A percentile compares a stretch with the other conserved stretches of the same genome.
Conservation (phyloP, 2,113 vertebrate species). For the Mohoua ochrocephala region DNA sequence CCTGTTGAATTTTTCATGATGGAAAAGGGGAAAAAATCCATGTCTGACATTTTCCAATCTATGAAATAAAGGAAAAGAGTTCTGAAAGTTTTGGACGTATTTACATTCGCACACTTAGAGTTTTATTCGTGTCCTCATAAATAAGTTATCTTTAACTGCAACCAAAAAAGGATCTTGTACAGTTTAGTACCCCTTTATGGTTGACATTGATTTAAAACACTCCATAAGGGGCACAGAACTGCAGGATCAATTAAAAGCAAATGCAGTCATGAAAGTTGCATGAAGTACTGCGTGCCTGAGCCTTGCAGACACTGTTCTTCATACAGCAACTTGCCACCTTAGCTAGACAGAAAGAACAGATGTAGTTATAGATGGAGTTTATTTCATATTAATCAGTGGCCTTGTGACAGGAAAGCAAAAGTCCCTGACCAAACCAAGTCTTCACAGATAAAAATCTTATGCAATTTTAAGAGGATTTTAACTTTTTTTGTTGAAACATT, state of each 20-base stretch:
- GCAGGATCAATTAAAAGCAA: constrained; percentile 35
- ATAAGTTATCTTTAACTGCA: constrained; percentile 36
- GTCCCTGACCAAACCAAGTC: neutral
- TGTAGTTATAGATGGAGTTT: neutral
- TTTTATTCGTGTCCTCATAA: neutral
- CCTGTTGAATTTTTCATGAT: neutral
- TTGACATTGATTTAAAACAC: constrained; percentile 39
- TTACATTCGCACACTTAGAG: neutral
- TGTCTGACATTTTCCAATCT: neutral
- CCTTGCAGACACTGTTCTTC: neutral
- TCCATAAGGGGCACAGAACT: constrained; percentile 2
- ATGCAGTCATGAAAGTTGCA: constrained; percentile 39
- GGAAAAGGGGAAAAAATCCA: neutral
- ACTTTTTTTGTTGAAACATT: neutral
- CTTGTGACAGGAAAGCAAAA: neutral
- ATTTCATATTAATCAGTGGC: neutral
- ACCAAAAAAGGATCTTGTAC: constrained; percentile 1
- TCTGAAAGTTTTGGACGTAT: neutral
- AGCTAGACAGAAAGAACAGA: neutral
- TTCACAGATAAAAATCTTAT: neutral
- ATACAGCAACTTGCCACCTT: neutral
- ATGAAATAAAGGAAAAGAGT: neutral
- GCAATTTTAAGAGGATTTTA: neutral
- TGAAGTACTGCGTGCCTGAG: constrained; percentile 15
- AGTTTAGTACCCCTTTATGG: constrained; percentile 25